These are phyloP conservation scores for Cryptoprocta ferox DNA, from an alignment of 2,797 vertebrate genomes.

Conservation along the genomic window DNA sequence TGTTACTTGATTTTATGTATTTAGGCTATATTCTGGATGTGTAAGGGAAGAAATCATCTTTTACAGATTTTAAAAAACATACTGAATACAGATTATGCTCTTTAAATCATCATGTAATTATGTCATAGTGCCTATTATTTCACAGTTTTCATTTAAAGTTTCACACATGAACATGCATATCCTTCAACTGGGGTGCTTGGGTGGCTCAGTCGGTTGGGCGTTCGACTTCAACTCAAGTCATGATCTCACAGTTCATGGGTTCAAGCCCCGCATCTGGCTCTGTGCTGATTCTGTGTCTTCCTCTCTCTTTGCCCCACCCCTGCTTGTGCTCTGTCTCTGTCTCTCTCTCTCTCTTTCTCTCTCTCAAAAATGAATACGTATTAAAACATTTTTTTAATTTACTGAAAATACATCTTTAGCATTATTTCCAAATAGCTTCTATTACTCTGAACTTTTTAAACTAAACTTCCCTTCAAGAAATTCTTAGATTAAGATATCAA, in stretches of 20 bases:
- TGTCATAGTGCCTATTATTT: background rate
- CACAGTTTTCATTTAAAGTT: constrained; percentile 43
- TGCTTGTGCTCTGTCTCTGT: no score
- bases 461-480: constrained; percentile 1
- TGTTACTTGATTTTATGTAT: background rate
- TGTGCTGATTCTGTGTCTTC: no score
- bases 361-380: no score
- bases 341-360: no score
- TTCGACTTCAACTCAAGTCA: no score
- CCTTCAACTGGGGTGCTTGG: background rate
- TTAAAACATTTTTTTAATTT: background rate
- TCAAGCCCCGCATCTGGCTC: no score
- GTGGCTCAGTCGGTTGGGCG: no score
- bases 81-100: background rate
- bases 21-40: background rate
- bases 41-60: background rate
- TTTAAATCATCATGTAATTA: background rate
- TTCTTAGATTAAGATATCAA: background rate
- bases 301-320: no score
- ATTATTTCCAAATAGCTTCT: constrained; percentile 17
- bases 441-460: constrained; percentile 37
- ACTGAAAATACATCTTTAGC: background rate
- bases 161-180: background rate
- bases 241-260: no score
- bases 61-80: constrained; percentile 1